Conservation (phyloP, 1,140 invertebrate genomes). For the Bombus confusus region DNA sequence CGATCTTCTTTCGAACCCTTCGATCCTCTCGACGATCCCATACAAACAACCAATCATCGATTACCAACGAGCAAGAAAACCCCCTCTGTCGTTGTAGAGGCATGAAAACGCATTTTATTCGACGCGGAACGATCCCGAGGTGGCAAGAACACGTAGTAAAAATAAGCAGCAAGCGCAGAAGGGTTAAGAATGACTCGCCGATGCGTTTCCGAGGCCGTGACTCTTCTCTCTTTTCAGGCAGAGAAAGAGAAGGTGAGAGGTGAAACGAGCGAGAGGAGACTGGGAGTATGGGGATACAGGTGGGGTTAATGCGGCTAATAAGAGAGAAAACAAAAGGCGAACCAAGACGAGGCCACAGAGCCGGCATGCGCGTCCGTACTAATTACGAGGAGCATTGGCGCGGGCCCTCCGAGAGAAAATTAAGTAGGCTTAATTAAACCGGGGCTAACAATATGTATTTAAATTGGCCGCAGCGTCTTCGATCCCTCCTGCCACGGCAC, state of each 20-base stretch:
- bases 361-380: constrained; percentile 76
- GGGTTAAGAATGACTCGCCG: constrained; percentile 62
- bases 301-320: constrained; percentile 65
- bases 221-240: background rate
- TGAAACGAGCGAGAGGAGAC: constrained; percentile 47
- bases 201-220: constrained; percentile 48
- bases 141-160: constrained; percentile 16
- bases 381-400: constrained; percentile 77
- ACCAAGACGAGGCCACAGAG: constrained; percentile 65
- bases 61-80: background rate
- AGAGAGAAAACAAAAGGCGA: constrained; percentile 67
- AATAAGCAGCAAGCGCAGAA: constrained; percentile 47
- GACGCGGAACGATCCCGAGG: background rate
- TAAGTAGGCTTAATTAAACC: constrained; percentile 80
- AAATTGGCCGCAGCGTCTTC: constrained; percentile 69
- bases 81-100: background rate
- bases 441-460: constrained; percentile 75
- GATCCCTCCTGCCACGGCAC: constrained; percentile 9
- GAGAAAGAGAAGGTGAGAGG: constrained; percentile 3
- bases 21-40: background rate
- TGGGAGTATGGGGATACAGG: constrained; percentile 50
- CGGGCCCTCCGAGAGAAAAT: constrained; percentile 72
- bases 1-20: background rate
- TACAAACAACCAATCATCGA: constrained; percentile 4
- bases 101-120: background rate